Evolutionary conservation across 2,113 vertebrate genomes (phyloP), one percentile per base, ranked within the genome.

Genomic region (Psophia crepitans): DNA sequence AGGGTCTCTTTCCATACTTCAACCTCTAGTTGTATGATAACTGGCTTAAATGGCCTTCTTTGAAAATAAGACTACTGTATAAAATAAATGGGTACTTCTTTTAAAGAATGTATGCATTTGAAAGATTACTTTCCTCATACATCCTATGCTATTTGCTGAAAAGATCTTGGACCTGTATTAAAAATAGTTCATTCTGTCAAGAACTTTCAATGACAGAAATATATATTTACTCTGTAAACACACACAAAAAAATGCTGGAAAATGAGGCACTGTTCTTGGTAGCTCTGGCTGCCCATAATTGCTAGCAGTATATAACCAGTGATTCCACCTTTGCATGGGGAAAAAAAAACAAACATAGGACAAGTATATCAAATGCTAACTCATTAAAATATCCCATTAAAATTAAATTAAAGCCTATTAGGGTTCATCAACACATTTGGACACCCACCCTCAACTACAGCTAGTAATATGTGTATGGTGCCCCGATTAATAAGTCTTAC

Each of bases 381-480:
- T 70, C 24, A 73, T 53, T 79, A 60, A 81, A 93, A 91, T 76
- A 84, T 43, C 30, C 33, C 27, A 81, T 74, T 70, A 87, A 81
- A 91, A 78, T 87, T 12, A 69, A 87, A 84, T 57, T 84, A 82
- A 74, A 84, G 19, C 44, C 48, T 71, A 19, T 74, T 58, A 75
- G 18, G 4, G 27, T 75, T 84, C 60, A 79, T 66, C 43, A 65
- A 56, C 48, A 66, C 20, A 39, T 82, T 35, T 82, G 65, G 65
- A 84, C 51, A 78, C 9, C 11, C 12, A 75, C 13, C 10, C 26
- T 93, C 57, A 87, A 54, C 23, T 60, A 44, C 18, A 83, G n/a
- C 10, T 6, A 70, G 8, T 24, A 63, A 49, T 22, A 9, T 16
- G 23, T 0, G 0, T 23, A 77, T 16, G 0, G 1, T 33, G 27